Base-by-base conservation (phyloP, 2,113 vertebrate genomes). In the Strix aluco region DNA sequence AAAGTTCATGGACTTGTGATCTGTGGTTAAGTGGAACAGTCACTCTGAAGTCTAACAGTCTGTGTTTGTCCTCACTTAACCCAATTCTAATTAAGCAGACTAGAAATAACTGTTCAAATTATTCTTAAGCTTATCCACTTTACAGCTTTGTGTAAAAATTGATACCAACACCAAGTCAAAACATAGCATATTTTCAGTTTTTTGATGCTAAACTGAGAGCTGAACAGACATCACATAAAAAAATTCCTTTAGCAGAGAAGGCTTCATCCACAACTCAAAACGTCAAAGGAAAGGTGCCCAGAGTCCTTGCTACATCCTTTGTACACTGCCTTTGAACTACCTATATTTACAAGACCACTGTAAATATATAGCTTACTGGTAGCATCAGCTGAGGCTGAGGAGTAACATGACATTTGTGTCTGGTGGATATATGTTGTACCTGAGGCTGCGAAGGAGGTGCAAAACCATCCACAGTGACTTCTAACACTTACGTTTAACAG, bases 71-170 rank as follows among this genome's bases (percentile, higher is more conserved):
- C 95, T 94, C 38, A 22, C 42, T 66, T 94, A 82, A 92, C 92
- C 90, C 79, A 87, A 36, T 59, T 92, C 59, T 91, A 95, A 96
- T 95, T 81, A 95, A 75, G 36, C 62, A 67, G 34, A 72, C 61
- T 58, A 81, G 66, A 96, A 94, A 88, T 83, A 88, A 75, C 71
- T 77, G 46, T 70, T 77, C 32, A 86, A 96, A 91, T 81, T 92
- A 89, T 90, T 88, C 54, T 66, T 92, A 80, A 92, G 49, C 59
- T 90, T 91, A 92, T 29, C 34, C 27, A 91, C 51, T 86, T 66
- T 44, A 90, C 1, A 11, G 84, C 81, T 95, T 85, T 90, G 51
- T 90, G 47, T 47, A 88, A 95, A 93, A 96, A 54, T 46, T 42
- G 65, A 86, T 88, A 95, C 52, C 52, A 83, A 30, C 72, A 84